phyloP scores from a whole-genome alignment of 2,113 vertebrate genomes.

The Spilogale gracilis region DNA sequence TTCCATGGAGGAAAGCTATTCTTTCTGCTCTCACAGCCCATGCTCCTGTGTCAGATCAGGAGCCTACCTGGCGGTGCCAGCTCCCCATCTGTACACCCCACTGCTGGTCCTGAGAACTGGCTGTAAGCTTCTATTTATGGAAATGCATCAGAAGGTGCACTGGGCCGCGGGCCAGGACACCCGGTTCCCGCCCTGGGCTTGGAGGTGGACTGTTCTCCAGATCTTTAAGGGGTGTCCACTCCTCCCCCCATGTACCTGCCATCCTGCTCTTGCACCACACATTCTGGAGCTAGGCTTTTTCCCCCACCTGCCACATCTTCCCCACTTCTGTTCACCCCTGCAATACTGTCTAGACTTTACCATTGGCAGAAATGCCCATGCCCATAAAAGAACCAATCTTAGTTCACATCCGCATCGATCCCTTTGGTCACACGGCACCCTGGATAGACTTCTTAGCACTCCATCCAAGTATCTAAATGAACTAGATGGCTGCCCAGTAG shows the following conservation, averaged over 20 bases:
- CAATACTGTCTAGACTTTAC: background rate
- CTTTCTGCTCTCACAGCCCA: background rate
- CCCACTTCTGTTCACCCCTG: background rate
- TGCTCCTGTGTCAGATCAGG: background rate
- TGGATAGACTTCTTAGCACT: background rate
- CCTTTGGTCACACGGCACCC: background rate
- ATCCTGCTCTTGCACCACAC: too few species aligned
- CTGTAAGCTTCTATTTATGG: conserved; percentile 22
- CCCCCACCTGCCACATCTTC: background rate
- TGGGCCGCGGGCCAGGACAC: background rate
- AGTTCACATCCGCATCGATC: background rate
- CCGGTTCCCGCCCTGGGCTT: background rate
- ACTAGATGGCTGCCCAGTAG: background rate
- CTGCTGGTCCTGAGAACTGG: background rate
- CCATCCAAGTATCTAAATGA: background rate
- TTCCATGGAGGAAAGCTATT: background rate
- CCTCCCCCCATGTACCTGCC: background rate
- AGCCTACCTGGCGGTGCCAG: background rate
- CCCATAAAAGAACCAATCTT: background rate
- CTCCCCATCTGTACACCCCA: too few species aligned
- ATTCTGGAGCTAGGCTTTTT: background rate
- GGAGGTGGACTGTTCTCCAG: background rate
- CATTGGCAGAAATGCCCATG: background rate
- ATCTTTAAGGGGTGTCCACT: background rate
- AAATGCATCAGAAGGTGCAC: background rate